Evolutionary conservation across 2,888 invertebrate genomes (phyloP).

Genomic region (Taenaris catops): DNA sequence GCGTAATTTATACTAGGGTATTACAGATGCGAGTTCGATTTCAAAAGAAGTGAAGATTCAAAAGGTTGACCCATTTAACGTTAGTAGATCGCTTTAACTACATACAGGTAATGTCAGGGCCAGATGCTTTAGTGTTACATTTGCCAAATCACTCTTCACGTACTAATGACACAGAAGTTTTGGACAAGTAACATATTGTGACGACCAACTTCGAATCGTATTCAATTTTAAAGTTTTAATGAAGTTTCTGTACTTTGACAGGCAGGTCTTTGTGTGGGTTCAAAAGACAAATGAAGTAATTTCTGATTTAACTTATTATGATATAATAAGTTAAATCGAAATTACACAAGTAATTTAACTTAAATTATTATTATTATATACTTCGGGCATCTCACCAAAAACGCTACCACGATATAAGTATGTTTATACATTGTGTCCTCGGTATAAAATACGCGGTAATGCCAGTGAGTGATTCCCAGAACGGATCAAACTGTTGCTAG

Average conservation of each 20-base stretch:
- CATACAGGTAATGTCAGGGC: conserved; percentile 54
- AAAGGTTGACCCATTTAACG: conserved; percentile 8
- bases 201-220: conserved; percentile 14
- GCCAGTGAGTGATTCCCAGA: too few relatives aligned
- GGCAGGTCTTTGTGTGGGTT: too few relatives aligned
- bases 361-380: too few relatives aligned
- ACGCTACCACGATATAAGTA: too few relatives aligned
- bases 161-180: conserved; percentile 13
- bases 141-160: conserved; percentile 52
- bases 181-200: conserved; percentile 8
- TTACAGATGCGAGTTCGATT: background rate
- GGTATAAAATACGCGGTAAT: too few relatives aligned
- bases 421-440: too few relatives aligned
- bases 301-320: background rate
- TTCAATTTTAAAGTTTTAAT: conserved; percentile 25
- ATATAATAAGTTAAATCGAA: too few relatives aligned
- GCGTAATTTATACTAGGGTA: conserved; percentile 7
- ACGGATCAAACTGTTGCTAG: too few relatives aligned
- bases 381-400: too few relatives aligned
- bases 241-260: conserved; percentile 13
- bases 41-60: conserved; percentile 7
- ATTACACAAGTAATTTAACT: too few relatives aligned
- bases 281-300: conserved; percentile 1
- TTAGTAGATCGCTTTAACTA: conserved; percentile 5
- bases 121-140: conserved; percentile 62